Conservation (phyloP, 2,888 invertebrate genomes). For the Drosophila acutilabella region DNA sequence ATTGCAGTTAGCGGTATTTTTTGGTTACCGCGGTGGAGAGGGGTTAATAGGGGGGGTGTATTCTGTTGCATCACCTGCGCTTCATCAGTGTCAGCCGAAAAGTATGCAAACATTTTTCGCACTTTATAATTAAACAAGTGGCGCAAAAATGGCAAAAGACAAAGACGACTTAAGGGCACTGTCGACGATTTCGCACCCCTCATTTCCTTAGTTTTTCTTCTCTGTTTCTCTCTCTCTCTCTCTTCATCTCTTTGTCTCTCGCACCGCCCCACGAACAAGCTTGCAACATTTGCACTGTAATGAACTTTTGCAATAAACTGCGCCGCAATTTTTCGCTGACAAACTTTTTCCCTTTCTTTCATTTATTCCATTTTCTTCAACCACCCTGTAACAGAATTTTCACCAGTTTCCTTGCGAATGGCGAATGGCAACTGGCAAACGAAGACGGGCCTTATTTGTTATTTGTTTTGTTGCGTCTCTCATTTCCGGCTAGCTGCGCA, state of each 20-base stretch:
- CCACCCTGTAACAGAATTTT: background rate
- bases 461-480: conserved; percentile 75
- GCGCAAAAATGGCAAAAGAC: conserved; percentile 55
- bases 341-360: conserved; percentile 61
- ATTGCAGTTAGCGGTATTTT: conserved; percentile 32
- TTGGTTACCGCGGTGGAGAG: background rate
- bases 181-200: background rate
- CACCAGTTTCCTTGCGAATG: background rate
- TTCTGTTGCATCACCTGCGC: conserved; percentile 70
- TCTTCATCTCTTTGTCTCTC: background rate
- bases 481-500: conserved; percentile 78
- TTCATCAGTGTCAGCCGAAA: conserved; percentile 77
- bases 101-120: conserved; percentile 80
- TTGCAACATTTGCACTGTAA: conserved; percentile 79
- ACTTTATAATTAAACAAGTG: conserved; percentile 80
- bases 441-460: conserved; percentile 49
- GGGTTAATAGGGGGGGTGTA: background rate
- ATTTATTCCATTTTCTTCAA: background rate
- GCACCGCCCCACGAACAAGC: conserved; percentile 38
- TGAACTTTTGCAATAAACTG: conserved; percentile 81
- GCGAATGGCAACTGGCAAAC: background rate
- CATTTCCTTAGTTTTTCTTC: background rate
- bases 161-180: conserved; percentile 61
- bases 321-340: conserved; percentile 80
- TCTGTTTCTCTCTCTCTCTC: background rate